Percentiles rank a stretch among this genome's conserved stretches.
phyloP scores from a whole-genome alignment of 2,113 vertebrate genomes.

The Catharus minimus region DNA sequence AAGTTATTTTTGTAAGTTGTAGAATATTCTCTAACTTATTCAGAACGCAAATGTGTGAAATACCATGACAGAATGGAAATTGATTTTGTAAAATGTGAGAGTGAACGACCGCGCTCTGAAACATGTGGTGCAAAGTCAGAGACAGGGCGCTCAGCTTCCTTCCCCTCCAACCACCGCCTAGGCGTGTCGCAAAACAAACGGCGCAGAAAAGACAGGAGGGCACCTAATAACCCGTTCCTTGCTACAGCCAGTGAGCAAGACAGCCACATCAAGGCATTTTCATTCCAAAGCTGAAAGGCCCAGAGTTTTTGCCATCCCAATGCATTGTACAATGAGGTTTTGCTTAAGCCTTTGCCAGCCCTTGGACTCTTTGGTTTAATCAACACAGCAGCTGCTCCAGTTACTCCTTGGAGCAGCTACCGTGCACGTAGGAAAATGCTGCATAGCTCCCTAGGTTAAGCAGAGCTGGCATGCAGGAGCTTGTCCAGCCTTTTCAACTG shows the following conservation, averaged over 20 bases:
- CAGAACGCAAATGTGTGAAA: constrained; percentile 75
- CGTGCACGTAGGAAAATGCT: neutral
- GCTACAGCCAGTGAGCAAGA: neutral
- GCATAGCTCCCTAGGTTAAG: neutral
- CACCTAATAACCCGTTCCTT: neutral
- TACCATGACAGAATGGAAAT: constrained; percentile 81
- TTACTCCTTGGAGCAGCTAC: neutral
- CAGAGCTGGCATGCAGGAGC: neutral
- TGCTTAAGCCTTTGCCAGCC: neutral
- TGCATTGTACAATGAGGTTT: neutral
- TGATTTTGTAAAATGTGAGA: constrained; percentile 79
- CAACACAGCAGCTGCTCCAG: neutral
- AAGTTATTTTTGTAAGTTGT: constrained; percentile 76
- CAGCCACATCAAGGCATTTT: neutral
- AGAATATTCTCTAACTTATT: constrained; percentile 77
- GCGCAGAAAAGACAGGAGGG: neutral
- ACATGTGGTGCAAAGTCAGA: constrained; percentile 73
- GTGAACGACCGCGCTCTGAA: constrained; percentile 58
- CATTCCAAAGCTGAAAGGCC: neutral
- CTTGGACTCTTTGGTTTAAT: neutral
- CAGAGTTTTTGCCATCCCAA: neutral
- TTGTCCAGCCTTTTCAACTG: neutral
- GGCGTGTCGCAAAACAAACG: neutral
- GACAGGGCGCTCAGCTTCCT: constrained; percentile 8
- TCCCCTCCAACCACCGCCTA: constrained; percentile 1